Evolutionary conservation across 2,797 vertebrate species (phyloP).

Genomic region (Centropyge bicolor): DNA sequence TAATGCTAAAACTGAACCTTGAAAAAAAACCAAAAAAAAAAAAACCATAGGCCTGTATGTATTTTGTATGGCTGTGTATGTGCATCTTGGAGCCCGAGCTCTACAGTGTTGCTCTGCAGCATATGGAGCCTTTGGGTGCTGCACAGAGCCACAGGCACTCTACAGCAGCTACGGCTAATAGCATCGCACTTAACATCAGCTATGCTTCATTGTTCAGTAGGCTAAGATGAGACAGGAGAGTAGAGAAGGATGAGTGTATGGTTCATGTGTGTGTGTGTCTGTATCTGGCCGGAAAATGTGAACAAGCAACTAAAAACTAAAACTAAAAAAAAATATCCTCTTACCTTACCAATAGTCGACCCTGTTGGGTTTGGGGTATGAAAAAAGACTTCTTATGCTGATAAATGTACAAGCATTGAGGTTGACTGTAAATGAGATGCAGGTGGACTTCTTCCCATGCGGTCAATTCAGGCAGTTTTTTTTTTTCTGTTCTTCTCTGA

Average conservation of each 20-base stretch:
- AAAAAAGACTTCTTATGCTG: slow-evolving; percentile 13
- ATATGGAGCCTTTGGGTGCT: slow-evolving; percentile 52
- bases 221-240: slow-evolving; percentile 22
- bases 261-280: not conserved
- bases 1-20: too few species aligned
- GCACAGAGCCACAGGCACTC: slow-evolving; percentile 47
- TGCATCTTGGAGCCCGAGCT: not conserved
- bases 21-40: too few species aligned
- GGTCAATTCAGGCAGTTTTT: slow-evolving; percentile 24
- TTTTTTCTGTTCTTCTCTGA: slow-evolving; percentile 26
- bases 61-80: slow-evolving; percentile 10
- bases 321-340: not conserved
- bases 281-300: not conserved
- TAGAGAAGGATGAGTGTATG: not conserved
- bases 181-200: slow-evolving; percentile 68
- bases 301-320: not conserved
- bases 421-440: slow-evolving; percentile 49
- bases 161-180: slow-evolving; percentile 42
- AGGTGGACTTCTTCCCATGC: slow-evolving; percentile 42
- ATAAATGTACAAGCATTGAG: slow-evolving; percentile 28
- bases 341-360: not conserved
- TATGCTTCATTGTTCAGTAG: slow-evolving; percentile 58
- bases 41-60: not conserved
- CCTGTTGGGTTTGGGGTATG: not conserved
- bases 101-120: slow-evolving; percentile 39